Base-by-base conservation (phyloP, 2,113 vertebrate species). In the Oxyura jamaicensis region DNA sequence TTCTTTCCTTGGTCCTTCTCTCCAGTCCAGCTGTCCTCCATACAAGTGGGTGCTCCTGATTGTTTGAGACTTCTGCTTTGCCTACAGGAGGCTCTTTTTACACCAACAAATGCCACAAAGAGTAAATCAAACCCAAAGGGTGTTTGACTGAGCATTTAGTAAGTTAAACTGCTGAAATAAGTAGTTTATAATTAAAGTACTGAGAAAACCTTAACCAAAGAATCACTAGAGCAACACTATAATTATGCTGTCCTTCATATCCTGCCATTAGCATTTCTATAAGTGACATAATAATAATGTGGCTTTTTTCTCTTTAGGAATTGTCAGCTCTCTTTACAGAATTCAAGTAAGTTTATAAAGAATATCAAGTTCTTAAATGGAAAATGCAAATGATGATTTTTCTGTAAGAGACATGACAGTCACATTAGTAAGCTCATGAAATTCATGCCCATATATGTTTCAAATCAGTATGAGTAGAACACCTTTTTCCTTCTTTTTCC, bases 221-320 rank as follows among this genome's bases (percentile, higher is more conserved):
- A 83, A 85, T 95, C 56, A 13, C 50, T 69, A 63, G 69, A 95
- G 55, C 86, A 94, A 94, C 87, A 94, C 95, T 90, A 14, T 96
- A 94, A 97, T 98, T 95, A 96, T 0, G 48, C 66, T 91, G 91
- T 93, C 95, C 69, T 86, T 97, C 95, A 95, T 71, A 91, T 93
- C 95, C 95, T 91, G 93, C 84, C 86, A 96, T 97, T 97, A 96
- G 74, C 73, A 65, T 96, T 96, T 97, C 93, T 93, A 92, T 85
- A 97, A 95, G 62, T 95, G 93, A 96, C 91, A 96, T 36, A 91
- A 89, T 94, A 96, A 96, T 83, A 94, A 92, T 33, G 85, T 65
- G 71, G 69, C 44, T 44, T 90, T 83, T 91, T 83, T 95, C 94
- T 82, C 59, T 95, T 95, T 93, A 93, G 73, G 39, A 97, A 80